A percentile compares a stretch with the other conserved stretches of the same genome.
Conservation (phyloP, 2,797 vertebrate species). For the Phyllotis vaccarum region DNA sequence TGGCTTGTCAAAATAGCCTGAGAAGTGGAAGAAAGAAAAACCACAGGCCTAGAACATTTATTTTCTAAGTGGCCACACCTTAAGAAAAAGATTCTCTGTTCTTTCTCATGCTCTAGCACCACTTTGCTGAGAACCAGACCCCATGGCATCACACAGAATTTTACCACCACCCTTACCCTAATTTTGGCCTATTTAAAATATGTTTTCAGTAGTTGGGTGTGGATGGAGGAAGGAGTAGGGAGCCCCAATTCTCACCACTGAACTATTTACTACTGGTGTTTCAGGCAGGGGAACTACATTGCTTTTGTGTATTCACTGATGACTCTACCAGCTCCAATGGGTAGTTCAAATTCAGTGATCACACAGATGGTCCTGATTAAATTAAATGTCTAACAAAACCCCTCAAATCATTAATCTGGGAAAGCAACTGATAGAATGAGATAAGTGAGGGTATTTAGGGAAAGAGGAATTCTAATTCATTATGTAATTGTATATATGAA, state of each 20-base stretch:
- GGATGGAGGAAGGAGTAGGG: background rate
- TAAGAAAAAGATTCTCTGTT: slow-evolving; percentile 48
- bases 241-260: background rate
- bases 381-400: background rate
- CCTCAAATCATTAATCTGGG: background rate
- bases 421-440: background rate
- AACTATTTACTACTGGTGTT: background rate
- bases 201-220: background rate
- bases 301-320: background rate
- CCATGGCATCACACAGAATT: background rate
- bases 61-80: slow-evolving; percentile 50
- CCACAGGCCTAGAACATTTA: background rate
- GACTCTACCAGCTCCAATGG: background rate
- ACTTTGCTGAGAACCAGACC: background rate
- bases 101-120: background rate
- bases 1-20: slow-evolving; percentile 32
- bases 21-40: slow-evolving; percentile 44
- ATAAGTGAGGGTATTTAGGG: background rate
- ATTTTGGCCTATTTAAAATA: slow-evolving; percentile 19
- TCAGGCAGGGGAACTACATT: background rate
- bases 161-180: background rate
- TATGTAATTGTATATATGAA: background rate
- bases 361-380: background rate
- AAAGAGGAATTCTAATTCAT: background rate
- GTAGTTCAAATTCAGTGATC: background rate